phyloP scores from a whole-genome alignment of 2,113 vertebrate genomes.

The Aegotheles bennettii region DNA sequence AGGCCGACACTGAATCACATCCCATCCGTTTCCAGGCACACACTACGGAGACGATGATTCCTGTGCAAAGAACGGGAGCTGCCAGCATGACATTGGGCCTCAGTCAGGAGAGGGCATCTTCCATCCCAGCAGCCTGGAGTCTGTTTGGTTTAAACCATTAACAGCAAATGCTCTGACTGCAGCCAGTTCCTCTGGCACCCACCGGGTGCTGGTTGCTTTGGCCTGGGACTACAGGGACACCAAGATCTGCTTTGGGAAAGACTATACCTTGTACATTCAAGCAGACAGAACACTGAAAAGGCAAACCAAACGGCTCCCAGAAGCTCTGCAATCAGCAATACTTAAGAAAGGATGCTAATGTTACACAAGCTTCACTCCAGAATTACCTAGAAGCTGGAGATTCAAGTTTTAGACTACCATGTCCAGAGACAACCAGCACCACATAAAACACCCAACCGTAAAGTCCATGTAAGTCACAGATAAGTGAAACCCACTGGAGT shows the following conservation, averaged over 20 bases:
- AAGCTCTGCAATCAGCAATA: fast-evolving
- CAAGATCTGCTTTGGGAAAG: not conserved
- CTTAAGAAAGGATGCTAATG: not conserved
- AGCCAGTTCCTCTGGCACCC: not conserved
- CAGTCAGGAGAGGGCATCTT: not conserved
- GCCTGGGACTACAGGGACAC: not conserved
- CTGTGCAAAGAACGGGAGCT: not conserved
- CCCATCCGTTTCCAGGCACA: not conserved
- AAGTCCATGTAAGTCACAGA: not conserved
- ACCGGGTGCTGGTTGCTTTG: fast-evolving
- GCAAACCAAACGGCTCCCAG: not conserved
- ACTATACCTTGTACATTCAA: not conserved
- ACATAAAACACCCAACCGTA: not conserved
- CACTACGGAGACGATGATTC: not conserved
- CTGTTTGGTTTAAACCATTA: too few species aligned
- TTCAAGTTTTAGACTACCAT: not conserved
- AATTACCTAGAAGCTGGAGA: not conserved
- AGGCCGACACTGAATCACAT: not conserved
- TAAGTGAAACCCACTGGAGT: not conserved
- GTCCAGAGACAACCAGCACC: not conserved
- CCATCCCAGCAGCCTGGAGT: too few species aligned
- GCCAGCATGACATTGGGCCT: not conserved
- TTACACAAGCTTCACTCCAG: not conserved
- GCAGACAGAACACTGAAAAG: not conserved
- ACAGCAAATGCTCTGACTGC: not conserved